These are phyloP conservation scores for Mastigias papua DNA, from an alignment of 30 jellyfish, hydroid and myxozoan genomes.

Conservation along the genomic window DNA sequence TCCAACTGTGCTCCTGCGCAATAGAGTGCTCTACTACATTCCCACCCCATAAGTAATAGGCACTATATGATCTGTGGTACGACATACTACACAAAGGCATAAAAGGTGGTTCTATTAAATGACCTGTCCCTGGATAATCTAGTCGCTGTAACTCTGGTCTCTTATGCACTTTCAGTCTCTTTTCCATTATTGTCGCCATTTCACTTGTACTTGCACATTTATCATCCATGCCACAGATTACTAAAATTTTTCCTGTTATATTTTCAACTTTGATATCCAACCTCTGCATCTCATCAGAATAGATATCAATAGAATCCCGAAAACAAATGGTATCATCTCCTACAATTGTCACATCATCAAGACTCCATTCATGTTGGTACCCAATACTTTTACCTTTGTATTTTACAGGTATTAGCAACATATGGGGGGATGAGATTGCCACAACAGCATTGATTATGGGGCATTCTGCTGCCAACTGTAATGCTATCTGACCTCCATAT, in stretches of 20 bases:
- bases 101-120: constrained; percentile 80
- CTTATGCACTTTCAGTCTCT: background rate
- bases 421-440: constrained; percentile 28
- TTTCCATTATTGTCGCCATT: constrained; percentile 23
- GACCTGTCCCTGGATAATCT: constrained; percentile 79
- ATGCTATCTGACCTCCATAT: constrained; percentile 70
- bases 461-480: constrained; percentile 51
- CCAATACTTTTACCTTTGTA: constrained; percentile 25
- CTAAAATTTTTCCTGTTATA: constrained; percentile 24
- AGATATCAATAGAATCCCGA: background rate
- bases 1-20: constrained; percentile 88
- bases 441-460: constrained; percentile 41
- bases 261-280: constrained; percentile 56
- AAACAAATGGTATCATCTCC: constrained; percentile 8
- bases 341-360: background rate
- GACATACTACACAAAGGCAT: constrained; percentile 77
- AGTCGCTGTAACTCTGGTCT: constrained; percentile 10
- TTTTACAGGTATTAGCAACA: background rate
- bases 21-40: constrained; percentile 48
- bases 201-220: background rate
- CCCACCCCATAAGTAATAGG: constrained; percentile 70
- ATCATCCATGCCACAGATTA: constrained; percentile 54
- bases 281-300: background rate
- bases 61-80: constrained; percentile 1
- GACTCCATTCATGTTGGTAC: background rate